Conservation (phyloP, 2,888 invertebrate species). For the Reticulitermes lucifugus region DNA sequence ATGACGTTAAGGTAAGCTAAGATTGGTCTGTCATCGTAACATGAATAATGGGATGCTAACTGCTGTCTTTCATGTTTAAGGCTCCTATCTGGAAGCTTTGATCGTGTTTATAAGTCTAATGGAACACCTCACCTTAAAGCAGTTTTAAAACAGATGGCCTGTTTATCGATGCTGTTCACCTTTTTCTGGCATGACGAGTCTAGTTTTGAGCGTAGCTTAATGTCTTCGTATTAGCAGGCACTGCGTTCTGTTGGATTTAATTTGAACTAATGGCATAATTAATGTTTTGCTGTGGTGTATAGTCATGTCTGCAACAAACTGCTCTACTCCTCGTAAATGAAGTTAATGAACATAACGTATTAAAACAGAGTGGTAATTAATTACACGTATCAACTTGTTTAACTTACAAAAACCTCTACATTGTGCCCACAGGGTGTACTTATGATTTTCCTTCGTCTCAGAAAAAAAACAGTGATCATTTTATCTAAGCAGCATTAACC, state of each 20-base stretch:
- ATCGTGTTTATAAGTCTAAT: slow-evolving; percentile 38
- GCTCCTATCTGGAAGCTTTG: slow-evolving; percentile 10
- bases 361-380: too few species aligned
- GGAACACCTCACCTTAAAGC: slow-evolving; percentile 11
- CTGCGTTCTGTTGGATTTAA: slow-evolving; percentile 51
- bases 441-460: too few species aligned
- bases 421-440: too few species aligned
- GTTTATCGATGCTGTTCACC: neutral
- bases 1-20: slow-evolving; percentile 35
- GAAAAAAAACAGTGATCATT: too few species aligned
- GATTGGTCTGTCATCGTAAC: slow-evolving; percentile 40
- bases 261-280: slow-evolving; percentile 54
- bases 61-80: slow-evolving; percentile 44
- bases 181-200: slow-evolving; percentile 24
- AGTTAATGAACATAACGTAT: too few species aligned
- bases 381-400: too few species aligned
- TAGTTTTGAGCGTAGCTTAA: slow-evolving; percentile 32
- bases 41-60: slow-evolving; percentile 48
- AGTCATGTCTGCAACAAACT: slow-evolving; percentile 4
- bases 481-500: too few species aligned
- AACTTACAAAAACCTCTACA: too few species aligned
- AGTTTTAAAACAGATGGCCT: neutral
- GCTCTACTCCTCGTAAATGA: too few species aligned
- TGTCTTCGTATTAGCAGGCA: slow-evolving; percentile 15
- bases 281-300: slow-evolving; percentile 43